A percentile compares a stretch with the other conserved stretches of the same genome.
Conservation (phyloP, 1,140 invertebrate species). For the Drosophila obscura region DNA sequence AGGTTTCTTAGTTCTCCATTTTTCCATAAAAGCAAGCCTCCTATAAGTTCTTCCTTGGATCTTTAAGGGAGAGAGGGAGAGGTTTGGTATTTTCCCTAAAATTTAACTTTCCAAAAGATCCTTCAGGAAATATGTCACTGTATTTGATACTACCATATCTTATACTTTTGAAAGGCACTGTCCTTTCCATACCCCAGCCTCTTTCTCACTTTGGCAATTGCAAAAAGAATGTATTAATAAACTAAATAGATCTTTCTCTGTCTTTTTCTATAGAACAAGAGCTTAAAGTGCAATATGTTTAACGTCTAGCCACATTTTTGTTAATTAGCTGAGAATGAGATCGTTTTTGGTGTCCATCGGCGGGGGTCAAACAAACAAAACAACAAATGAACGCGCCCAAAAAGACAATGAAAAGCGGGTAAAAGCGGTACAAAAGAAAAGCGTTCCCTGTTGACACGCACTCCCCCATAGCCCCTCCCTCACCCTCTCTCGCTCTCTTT, state of each 20-base stretch:
- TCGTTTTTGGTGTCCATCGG: constrained; percentile 12
- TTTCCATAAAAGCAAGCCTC: no score
- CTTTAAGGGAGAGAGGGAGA: no score
- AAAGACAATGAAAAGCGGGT: constrained; percentile 33
- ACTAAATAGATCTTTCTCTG: no score
- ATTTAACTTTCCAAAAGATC: no score
- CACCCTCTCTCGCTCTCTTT: constrained; percentile 8
- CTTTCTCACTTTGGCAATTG: constrained; percentile 31
- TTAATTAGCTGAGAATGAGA: constrained; percentile 69
- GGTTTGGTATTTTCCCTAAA: no score
- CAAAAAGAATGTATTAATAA: constrained; percentile 19
- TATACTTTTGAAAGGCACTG: background rate
- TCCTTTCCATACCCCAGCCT: background rate
- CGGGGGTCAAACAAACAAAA: constrained; percentile 40
- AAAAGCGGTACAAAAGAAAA: constrained; percentile 38
- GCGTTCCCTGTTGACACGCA: constrained; percentile 59
- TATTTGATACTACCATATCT: no score
- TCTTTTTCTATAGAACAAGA: no score
- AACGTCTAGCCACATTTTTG: background rate
- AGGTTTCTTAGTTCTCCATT: no score
- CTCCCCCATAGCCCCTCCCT: constrained; percentile 10
- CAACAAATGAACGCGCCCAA: constrained; percentile 54
- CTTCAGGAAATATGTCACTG: no score
- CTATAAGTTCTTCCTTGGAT: no score
- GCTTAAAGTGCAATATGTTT: no score